Evolutionary conservation across 2,113 vertebrate species (phyloP), one percentile per base, ranked within the genome.

Genomic region (Vireo altiloquus): DNA sequence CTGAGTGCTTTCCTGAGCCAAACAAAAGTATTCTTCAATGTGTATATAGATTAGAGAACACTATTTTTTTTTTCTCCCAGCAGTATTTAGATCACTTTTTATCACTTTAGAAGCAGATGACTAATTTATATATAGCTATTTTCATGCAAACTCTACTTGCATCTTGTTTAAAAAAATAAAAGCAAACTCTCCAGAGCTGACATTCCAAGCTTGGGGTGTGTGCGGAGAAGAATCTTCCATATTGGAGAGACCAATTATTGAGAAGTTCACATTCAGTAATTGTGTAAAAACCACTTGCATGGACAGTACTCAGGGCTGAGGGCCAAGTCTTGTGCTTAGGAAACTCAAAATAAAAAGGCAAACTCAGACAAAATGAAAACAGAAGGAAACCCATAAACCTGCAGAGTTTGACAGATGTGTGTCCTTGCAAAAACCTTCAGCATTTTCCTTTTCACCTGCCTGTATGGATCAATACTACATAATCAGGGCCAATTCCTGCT

Each of bases 1-100:
- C 93, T 54, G 94, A 96, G 93, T 74, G 59, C 82, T 57, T 92
- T 89, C 88, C 83, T 87, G 40, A 94, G 84, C 66, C 83, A 92
- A 84, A 90, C 80, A 92, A 42, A 87, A 96, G 68, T 71, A 83
- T 76, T 92, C 61, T 87, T 78, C 61, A 69, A 37, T 37, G 59
- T 42, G 44, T 47, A 86, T 18, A 57, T 25, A 91, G 86, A 94
- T 93, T 68, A 94, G 82, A 82, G 70, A 93, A 81, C 18, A 65
- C 11, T 46, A 35, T 6, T 9, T 57, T 18, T 18, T 24, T 24
- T 35, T 2, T 1, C 14, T 13, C 15, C 52, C n/a, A 39, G 61
- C 24, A 84, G 33, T 82, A 91, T 91, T 96, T 81, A 94, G 39
- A 81, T 40, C 27, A 47, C 30, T 92, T 87, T 86, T 91, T 90